Conservation (phyloP, 2,113 vertebrate genomes). For the Protobothrops flavoviridis region DNA sequence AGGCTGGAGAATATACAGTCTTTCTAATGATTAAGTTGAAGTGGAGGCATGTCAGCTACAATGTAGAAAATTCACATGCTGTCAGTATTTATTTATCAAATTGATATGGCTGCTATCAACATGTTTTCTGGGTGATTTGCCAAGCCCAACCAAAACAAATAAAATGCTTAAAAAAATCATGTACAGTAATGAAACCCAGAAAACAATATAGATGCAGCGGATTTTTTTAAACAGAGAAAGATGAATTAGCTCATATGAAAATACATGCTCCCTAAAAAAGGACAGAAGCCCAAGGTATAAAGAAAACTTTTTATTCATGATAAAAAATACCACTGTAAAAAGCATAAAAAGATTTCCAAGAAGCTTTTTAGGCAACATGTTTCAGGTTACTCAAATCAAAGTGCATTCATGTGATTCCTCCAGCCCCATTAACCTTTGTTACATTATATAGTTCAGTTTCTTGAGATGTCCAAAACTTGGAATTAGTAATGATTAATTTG, state of each 20-base stretch:
- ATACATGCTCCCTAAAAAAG: neutral
- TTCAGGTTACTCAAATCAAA: neutral
- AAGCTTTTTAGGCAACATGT: neutral
- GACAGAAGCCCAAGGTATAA: neutral
- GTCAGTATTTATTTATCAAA: neutral
- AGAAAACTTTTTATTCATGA: neutral
- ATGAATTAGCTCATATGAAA: neutral
- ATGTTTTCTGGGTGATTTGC: neutral
- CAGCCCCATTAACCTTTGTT: neutral
- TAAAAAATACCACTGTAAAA: neutral
- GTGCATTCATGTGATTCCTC: no score
- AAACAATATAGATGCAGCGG: neutral
- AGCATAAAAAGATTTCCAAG: neutral
- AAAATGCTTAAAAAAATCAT: neutral
- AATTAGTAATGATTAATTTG: neutral
- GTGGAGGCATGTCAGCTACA: neutral
- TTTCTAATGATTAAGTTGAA: constrained; percentile 32
- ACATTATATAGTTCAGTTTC: neutral
- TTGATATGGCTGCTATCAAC: neutral
- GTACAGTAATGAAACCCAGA: neutral
- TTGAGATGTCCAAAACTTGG: neutral
- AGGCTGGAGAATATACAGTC: neutral
- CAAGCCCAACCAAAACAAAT: neutral
- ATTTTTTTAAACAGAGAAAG: neutral
- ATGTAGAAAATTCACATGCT: neutral